Evolutionary conservation across 2,888 invertebrate genomes (phyloP), one percentile per base, ranked within the genome.

Genomic region (Kuschelorhynchus macadamiae): DNA sequence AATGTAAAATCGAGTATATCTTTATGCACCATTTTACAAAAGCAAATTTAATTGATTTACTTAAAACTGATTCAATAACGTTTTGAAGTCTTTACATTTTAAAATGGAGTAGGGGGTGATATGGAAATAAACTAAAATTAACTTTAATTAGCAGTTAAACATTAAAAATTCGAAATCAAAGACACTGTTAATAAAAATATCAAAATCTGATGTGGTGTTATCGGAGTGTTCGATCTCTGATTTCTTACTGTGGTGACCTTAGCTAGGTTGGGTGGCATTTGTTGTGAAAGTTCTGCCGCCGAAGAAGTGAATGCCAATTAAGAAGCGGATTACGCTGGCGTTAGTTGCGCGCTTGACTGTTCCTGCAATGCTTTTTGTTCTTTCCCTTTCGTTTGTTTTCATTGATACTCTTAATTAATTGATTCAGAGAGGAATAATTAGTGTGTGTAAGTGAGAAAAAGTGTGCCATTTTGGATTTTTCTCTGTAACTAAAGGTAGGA

Each of bases 181-280:
- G n/a, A n/a, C n/a, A n/a, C n/a, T n/a, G n/a, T n/a, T n/a, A n/a
- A n/a, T n/a, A 25, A 25, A 25, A 25, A 5, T 25, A 5, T 25
- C 7, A 3, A 25, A 25, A 25, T 25, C 25, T 25, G 25, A 7
- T 25, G 7, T 7, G 4, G 25, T 7, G 25, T 25, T 33, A 52
- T 52, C 52, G 33, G 16, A 11, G 5, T n/a, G 20, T 39, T 55
- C 33, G 21, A 62, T 52, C 62, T 62, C 44, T 62, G 62, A 62
- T 62, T 62, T 62, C 62, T 33, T 32, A 46, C 9, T 49, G 12
- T 8, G 17, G 32, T 39, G 56, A 56, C 56, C 56, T 56, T 56
- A 56, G 56, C 12, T 30, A 33, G 56, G 18, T 14, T 30, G 57
- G 42, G 64, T 57, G 67, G 67, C 67, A 67, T 67, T 67, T 67